Evolutionary conservation across 2,113 vertebrate genomes (phyloP), one percentile per base, ranked within the genome.

Genomic region (Paraplagusia blochii): DNA sequence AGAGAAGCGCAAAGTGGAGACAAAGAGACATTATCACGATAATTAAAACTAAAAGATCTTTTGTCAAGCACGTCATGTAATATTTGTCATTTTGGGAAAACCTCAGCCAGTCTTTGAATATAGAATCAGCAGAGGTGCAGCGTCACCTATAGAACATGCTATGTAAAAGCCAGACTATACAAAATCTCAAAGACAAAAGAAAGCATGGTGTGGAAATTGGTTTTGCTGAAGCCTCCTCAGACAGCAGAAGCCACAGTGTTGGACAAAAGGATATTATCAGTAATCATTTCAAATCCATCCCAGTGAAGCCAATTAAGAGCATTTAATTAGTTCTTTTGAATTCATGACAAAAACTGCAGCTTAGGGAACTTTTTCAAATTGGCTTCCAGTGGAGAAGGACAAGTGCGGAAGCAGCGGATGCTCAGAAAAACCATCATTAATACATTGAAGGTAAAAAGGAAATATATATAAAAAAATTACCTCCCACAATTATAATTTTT

Each of bases 251-350:
- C 80, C 81, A 81, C 72, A 76, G 76, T 79, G 70, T 66, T 76
- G 74, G 69, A 85, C 85, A 88, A 90, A 88, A 88, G 80, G 80
- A 85, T 82, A 85, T 88, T 89, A 88, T 80, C 65, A 74, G 81
- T 85, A 87, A 90, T 90, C 90, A 89, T 88, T 90, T 90, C 83
- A 86, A 87, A 89, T 89, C 83, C 83, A 84, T 87, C 85, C 83
- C 85, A 86, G 76, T 66, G 85, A 89, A 90, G 85, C 86, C 88
- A 90, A 90, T 90, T 87, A 89, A 80, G 22, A 29, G 77, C 76
- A 69, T 88, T 85, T 87, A 87, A 90, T 90, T 88, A 87, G 62
- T 66, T 80, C 74, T 84, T 87, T 84, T 73, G 83, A 72, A 89
- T 88, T 87, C 84, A 83, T 79, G 79, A 73, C 76, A 79, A 74